Evolutionary conservation across 2,113 vertebrate genomes (phyloP).

Genomic region (Elaphurus davidianus): DNA sequence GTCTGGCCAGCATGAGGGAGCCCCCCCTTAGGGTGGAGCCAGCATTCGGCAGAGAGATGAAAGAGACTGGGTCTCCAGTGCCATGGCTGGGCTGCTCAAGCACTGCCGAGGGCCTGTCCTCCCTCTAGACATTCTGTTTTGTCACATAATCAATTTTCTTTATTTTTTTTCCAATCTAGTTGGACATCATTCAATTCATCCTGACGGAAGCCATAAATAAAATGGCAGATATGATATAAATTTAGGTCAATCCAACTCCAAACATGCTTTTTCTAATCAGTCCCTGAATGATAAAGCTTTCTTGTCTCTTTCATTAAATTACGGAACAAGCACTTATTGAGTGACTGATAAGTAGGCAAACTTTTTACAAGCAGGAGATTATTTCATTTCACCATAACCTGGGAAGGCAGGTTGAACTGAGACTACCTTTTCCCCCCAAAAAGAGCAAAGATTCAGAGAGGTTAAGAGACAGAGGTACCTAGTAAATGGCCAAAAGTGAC

Average conservation of each 20-base stretch:
- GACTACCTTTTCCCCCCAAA: neutral
- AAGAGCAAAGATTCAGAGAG: neutral
- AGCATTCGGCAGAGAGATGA: neutral
- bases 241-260: neutral
- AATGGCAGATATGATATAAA: neutral
- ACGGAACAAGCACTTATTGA: neutral
- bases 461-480: neutral
- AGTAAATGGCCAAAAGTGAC: neutral
- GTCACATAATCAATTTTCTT: neutral
- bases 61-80: neutral
- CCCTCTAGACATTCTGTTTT: neutral
- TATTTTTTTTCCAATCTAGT: neutral
- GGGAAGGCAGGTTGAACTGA: neutral
- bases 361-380: neutral
- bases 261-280: neutral
- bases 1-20: fast-evolving
- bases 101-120: neutral
- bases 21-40: neutral
- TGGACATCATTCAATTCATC: neutral
- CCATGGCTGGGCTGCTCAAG: neutral
- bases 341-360: neutral
- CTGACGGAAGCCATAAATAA: neutral
- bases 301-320: neutral
- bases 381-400: neutral
- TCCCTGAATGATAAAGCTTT: neutral